Evolutionary conservation across 2,797 vertebrate genomes (phyloP), one percentile per base, ranked within the genome.

Genomic region (Thaleichthys pacificus): DNA sequence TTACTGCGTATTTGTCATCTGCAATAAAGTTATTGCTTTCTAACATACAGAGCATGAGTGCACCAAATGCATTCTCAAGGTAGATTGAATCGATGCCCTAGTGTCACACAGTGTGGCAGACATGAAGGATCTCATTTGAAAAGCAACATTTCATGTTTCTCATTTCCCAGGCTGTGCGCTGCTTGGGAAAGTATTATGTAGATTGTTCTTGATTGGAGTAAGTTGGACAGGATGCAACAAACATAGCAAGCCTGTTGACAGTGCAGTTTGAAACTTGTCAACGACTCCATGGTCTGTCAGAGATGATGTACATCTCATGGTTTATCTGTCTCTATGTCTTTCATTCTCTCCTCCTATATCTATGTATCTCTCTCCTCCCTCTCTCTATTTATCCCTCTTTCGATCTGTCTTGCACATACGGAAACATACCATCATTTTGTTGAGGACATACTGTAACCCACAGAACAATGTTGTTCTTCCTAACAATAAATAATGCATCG

Each of bases 331-430:
- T 66, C 11, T 66, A 3, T 2, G 2, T 24, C 64, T 49, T 15
- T 66, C 64, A 17, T 11, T 66, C 64, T 66, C 9, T 66, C 42
- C 24, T 7, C 49, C 22, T 12, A 2, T 5, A 2, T 54, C 22
- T 28, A 12, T 67, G 21, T 28, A 2, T 8, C 65, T 67, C 21
- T 54, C 22, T n/a, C 19, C 5, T 66, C 22, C 22, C 9, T 47
- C 3, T 54, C 11, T 67, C 65, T 54, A 70, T 72, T 69, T 61
- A 17, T 32, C 66, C n/a, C 22, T 69, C 61, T 70, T 70, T 76
- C 71, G 12, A 4, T 49, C 58, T 22, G 17, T 67, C 17, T 21
- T 11, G 14, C 26, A 28, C 14, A 12, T n/a, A 26, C 47, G 66
- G 42, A 42, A 15, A 61, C 17, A 19, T 35, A 32, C 21, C 8